A percentile compares a stretch with the other conserved stretches of the same genome.
Evolutionary conservation across 1,140 invertebrate species (phyloP).

Genomic region (Acyrthosiphon pisum): DNA sequence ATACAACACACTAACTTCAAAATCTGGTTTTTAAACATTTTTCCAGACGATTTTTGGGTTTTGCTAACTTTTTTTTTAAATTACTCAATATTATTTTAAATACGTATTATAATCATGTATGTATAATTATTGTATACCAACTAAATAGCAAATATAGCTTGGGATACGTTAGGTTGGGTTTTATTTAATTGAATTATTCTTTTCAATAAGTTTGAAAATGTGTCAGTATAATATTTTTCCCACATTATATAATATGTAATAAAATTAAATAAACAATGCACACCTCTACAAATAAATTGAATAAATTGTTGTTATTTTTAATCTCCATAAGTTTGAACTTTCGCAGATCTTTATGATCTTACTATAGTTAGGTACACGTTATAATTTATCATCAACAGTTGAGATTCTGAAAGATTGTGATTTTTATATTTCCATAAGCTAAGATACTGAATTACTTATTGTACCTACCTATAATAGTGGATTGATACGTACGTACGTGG

Average conservation of each 20-base stretch:
- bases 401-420: background rate
- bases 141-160: background rate
- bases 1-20: background rate
- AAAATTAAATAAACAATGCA: background rate
- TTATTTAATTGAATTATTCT: background rate
- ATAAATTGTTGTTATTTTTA: background rate
- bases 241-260: background rate
- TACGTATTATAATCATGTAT: too few relatives aligned
- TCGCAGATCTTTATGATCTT: background rate
- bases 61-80: too few relatives aligned
- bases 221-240: background rate
- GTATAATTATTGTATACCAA: too few relatives aligned
- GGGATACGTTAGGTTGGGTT: background rate
- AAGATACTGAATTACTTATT: too few relatives aligned
- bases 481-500: background rate
- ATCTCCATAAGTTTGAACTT: background rate
- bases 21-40: background rate
- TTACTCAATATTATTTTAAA: too few relatives aligned
- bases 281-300: background rate
- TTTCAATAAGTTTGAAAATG: background rate
- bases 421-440: background rate
- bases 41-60: too few relatives aligned
- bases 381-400: background rate
- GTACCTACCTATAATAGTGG: background rate
- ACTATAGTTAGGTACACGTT: background rate